phyloP scores from a whole-genome alignment of 2,113 vertebrate genomes.

The Apteryx mantelli region DNA sequence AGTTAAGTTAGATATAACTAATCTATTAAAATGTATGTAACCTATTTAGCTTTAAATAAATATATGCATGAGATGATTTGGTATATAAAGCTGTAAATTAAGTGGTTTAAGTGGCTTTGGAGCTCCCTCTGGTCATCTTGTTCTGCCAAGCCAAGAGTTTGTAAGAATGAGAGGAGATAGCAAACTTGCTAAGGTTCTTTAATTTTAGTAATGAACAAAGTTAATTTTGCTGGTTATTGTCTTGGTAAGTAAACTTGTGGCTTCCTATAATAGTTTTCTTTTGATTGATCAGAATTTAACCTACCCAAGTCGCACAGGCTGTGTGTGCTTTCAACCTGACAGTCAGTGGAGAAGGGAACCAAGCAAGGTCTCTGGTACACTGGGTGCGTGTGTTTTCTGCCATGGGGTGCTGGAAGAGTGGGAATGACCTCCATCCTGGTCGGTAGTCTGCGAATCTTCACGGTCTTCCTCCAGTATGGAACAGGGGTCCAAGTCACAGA shows the following conservation, averaged over 20 bases:
- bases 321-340: neutral
- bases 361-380: neutral
- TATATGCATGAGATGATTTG: neutral
- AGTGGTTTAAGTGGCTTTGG: neutral
- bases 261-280: neutral
- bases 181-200: neutral
- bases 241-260: neutral
- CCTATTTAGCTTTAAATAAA: neutral
- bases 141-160: neutral
- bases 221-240: fast-evolving
- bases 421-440: neutral
- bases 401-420: neutral
- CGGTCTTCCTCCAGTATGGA: neutral
- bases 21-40: neutral
- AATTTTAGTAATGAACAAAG: neutral
- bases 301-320: neutral
- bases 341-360: neutral
- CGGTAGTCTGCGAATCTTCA: neutral
- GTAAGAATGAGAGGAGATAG: neutral
- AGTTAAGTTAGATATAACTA: neutral
- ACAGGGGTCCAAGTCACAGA: neutral
- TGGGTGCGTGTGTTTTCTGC: neutral
- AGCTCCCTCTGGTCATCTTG: neutral
- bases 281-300: neutral
- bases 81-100: neutral